Conservation (phyloP, 2,113 vertebrate genomes). For the Regulus satrapa region DNA sequence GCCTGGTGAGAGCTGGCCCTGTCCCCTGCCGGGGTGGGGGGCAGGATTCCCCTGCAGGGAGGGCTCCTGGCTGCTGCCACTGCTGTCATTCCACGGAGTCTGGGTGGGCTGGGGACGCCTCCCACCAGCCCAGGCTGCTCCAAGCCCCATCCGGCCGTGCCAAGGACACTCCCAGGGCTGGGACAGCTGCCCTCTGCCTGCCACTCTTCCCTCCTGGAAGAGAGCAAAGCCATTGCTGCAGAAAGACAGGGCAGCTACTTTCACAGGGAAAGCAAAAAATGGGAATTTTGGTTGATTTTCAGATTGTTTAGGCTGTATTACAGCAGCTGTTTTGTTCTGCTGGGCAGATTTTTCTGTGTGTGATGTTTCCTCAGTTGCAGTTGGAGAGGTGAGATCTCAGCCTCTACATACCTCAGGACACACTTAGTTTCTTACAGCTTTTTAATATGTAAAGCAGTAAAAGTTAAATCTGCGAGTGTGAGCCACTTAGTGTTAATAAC, state of each 20-base stretch:
- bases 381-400: background rate
- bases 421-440: background rate
- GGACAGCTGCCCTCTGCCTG: background rate
- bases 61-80: background rate
- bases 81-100: rapidly evolving
- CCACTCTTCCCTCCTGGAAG: background rate
- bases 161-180: background rate
- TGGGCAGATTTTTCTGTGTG: background rate
- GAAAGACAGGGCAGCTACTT: background rate
- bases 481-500: background rate
- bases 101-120: too few relatives aligned
- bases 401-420: background rate
- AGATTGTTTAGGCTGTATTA: background rate
- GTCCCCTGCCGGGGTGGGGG: too few relatives aligned
- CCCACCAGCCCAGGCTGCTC: rapidly evolving
- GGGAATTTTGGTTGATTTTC: background rate
- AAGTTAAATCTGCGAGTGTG: background rate
- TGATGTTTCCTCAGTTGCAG: background rate
- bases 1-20: too few relatives aligned
- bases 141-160: background rate
- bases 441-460: background rate
- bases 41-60: background rate
- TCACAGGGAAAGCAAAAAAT: background rate
- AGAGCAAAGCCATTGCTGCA: background rate
- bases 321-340: background rate